Percentiles rank a stretch among this genome's conserved stretches.
phyloP scores from a whole-genome alignment of 1,140 invertebrate genomes.

The Drosophila bocki region DNA sequence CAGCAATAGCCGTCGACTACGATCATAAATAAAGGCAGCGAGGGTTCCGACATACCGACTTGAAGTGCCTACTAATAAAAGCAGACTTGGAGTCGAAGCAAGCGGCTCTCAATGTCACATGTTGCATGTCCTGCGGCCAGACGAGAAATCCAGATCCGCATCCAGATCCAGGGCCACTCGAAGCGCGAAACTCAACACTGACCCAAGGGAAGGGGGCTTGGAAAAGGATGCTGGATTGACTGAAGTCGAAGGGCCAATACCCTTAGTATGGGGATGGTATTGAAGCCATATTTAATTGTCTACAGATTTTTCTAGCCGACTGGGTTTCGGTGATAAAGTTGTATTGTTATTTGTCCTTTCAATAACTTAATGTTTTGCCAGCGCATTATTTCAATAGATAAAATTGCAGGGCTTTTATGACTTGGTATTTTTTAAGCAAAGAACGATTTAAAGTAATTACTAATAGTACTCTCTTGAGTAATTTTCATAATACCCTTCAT shows the following conservation, averaged over 20 bases:
- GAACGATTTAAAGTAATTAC: background rate
- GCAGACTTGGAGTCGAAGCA: constrained; percentile 5
- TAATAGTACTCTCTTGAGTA: constrained; percentile 1
- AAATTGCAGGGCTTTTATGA: background rate
- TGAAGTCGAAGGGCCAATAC: constrained; percentile 30
- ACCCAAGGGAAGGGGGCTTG: constrained; percentile 13
- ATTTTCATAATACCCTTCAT: constrained; percentile 31
- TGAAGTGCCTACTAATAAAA: constrained; percentile 24
- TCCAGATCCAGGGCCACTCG: constrained; percentile 63
- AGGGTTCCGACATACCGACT: constrained; percentile 25
- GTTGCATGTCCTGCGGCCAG: constrained; percentile 74
- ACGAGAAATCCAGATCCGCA: constrained; percentile 19
- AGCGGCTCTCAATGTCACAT: constrained; percentile 77
- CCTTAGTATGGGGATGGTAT: background rate
- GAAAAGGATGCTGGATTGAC: background rate
- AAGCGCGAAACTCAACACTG: constrained; percentile 82
- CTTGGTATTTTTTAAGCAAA: background rate
- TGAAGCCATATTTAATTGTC: background rate
- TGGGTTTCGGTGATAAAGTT: constrained; percentile 4
- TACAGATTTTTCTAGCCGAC: constrained; percentile 22
- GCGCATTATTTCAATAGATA: constrained; percentile 4
- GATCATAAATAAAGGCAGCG: constrained; percentile 52
- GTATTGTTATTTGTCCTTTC: background rate
- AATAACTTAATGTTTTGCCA: constrained; percentile 18
- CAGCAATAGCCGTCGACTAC: constrained; percentile 19